phyloP scores from a whole-genome alignment of 2,797 vertebrate genomes.

The Odontamblyopus lacepedii region DNA sequence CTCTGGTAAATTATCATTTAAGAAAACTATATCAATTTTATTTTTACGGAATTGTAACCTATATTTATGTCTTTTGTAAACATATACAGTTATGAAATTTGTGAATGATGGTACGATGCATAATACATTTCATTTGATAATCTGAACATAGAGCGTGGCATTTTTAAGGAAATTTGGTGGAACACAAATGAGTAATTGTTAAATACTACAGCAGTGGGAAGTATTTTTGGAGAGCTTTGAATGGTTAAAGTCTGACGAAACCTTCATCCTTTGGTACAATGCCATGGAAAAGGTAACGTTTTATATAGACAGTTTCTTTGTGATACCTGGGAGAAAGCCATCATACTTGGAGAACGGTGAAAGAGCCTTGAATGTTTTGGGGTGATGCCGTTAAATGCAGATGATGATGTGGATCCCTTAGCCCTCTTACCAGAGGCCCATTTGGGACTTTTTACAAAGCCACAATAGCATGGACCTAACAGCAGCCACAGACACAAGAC shows the following conservation, averaged over 20 bases:
- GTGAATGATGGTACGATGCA: constrained; percentile 81
- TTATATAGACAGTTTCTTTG: constrained; percentile 35
- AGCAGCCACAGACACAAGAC: constrained; percentile 31
- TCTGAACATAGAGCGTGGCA: constrained; percentile 68
- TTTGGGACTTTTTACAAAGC: constrained; percentile 36
- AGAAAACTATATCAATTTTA: constrained; percentile 70
- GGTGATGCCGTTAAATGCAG: constrained; percentile 53
- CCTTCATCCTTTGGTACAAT: constrained; percentile 46
- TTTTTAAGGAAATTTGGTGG: constrained; percentile 55
- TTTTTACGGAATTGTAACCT: constrained; percentile 80
- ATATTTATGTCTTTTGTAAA: constrained; percentile 84
- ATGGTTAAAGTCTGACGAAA: constrained; percentile 42
- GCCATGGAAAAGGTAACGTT: constrained; percentile 51
- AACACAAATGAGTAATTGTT: constrained; percentile 60
- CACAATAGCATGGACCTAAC: constrained; percentile 58
- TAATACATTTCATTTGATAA: constrained; percentile 74
- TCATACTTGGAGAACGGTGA: constrained; percentile 47
- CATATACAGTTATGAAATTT: constrained; percentile 79
- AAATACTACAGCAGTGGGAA: constrained; percentile 9
- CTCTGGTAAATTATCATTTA: constrained; percentile 76
- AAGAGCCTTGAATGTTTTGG: constrained; percentile 72
- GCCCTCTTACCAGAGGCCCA: constrained; percentile 68
- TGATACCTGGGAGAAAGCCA: constrained; percentile 17
- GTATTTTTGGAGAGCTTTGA: constrained; percentile 52
- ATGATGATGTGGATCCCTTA: constrained; percentile 59